A percentile compares a stretch with the other conserved stretches of the same genome.
phyloP scores from a whole-genome alignment of 2,797 vertebrate species.

The Protonibea diacanthus region DNA sequence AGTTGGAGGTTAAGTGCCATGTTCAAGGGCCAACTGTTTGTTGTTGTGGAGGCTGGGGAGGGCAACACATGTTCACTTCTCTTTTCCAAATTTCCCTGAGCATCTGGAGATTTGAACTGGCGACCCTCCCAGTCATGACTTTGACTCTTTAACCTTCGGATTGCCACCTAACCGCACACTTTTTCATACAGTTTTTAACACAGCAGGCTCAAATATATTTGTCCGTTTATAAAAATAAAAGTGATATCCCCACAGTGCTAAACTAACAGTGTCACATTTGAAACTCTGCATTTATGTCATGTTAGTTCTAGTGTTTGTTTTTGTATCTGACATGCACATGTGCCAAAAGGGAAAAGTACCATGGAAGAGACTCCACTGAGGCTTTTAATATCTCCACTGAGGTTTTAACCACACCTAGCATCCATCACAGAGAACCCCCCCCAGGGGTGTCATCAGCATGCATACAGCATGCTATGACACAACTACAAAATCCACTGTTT shows the following conservation, averaged over 20 bases:
- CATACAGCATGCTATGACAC: conserved; percentile 28
- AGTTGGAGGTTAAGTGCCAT: conserved; percentile 47
- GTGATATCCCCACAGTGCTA: neutral
- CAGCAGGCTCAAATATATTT: too few relatives aligned
- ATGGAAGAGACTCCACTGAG: conserved; percentile 62
- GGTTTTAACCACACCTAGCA: conserved; percentile 66
- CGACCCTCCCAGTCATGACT: conserved; percentile 8
- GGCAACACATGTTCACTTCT: conserved; percentile 36
- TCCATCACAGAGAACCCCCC: conserved; percentile 54
- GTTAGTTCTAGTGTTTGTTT: conserved; percentile 64
- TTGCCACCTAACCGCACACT: neutral
- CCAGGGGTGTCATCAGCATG: conserved; percentile 67
- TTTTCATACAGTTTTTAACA: neutral
- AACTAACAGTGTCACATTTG: neutral
- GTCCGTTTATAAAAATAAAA: neutral
- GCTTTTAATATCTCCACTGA: conserved; percentile 51
- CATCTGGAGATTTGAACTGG: conserved; percentile 27
- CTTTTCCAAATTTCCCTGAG: conserved; percentile 4
- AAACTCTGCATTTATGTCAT: neutral
- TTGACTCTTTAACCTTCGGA: conserved; percentile 28
- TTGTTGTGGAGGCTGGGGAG: conserved; percentile 18
- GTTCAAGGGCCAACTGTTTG: conserved; percentile 49
- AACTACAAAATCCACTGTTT: conserved; percentile 45
- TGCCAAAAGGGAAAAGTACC: conserved; percentile 66
- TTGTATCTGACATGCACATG: conserved; percentile 33